Evolutionary conservation across 2,113 vertebrate genomes (phyloP).

Genomic region (Apaloderma vittatum): DNA sequence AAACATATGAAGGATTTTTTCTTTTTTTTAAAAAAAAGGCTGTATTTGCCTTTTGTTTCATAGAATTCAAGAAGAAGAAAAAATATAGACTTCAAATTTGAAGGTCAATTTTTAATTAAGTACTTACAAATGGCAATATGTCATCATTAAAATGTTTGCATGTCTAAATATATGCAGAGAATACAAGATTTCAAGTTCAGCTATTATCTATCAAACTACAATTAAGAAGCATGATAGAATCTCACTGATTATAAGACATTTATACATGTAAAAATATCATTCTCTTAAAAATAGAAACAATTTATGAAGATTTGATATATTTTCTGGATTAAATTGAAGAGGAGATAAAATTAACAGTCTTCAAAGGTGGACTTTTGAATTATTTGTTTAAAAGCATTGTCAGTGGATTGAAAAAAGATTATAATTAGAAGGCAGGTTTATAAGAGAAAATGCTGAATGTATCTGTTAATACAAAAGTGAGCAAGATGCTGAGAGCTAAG

Average conservation of each 20-base stretch:
- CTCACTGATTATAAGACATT: fast-evolving
- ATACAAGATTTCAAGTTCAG: not conserved
- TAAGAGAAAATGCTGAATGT: not conserved
- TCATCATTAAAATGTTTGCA: not conserved
- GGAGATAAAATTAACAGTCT: not conserved
- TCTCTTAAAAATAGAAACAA: not conserved
- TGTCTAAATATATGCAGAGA: not conserved
- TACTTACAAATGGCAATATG: not conserved
- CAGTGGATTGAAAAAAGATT: not conserved
- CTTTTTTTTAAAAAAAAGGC: not conserved
- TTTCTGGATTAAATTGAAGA: not conserved
- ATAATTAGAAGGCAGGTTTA: not conserved
- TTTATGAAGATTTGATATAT: not conserved
- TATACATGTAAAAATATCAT: not conserved
- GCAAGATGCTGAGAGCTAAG: not conserved
- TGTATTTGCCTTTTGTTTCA: not conserved
- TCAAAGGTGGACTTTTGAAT: not conserved
- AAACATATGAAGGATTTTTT: not conserved
- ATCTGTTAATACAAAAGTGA: not conserved
- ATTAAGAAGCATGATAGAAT: not conserved
- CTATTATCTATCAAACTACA: not conserved
- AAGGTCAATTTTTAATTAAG: not conserved
- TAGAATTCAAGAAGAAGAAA: not conserved
- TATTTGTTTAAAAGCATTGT: not conserved
- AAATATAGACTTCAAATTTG: not conserved